Evolutionary conservation across 2,888 invertebrate genomes (phyloP).

Genomic region (Tortrix viridana): DNA sequence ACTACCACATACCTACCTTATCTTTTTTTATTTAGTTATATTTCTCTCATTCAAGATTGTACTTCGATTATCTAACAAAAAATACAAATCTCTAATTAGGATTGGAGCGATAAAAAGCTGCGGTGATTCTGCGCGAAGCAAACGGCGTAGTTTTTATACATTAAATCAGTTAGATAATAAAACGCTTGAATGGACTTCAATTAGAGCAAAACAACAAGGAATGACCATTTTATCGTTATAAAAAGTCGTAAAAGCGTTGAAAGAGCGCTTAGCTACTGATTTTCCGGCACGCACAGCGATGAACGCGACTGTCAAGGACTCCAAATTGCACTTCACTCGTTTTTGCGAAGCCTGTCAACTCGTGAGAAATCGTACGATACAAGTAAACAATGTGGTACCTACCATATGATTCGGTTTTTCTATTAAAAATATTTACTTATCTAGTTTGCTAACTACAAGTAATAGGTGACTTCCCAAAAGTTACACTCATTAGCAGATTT

Average conservation of each 20-base stretch:
- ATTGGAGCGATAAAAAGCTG: conserved; percentile 12
- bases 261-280: conserved; percentile 8
- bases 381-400: conserved; percentile 5
- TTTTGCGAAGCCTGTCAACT: conserved; percentile 33
- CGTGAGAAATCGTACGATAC: conserved; percentile 36
- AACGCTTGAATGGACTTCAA: conserved; percentile 30
- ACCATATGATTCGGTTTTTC: conserved; percentile 4
- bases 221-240: neutral
- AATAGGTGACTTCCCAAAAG: no score
- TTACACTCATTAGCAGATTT: no score
- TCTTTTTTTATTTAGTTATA: conserved; percentile 1
- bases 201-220: conserved; percentile 21
- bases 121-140: conserved; percentile 10
- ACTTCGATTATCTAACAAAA: neutral
- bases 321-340: conserved; percentile 36
- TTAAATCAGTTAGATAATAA: conserved; percentile 25
- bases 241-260: conserved; percentile 18
- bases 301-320: conserved; percentile 42
- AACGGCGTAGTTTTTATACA: conserved; percentile 16
- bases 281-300: conserved; percentile 29
- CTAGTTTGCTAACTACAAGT: neutral
- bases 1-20: neutral
- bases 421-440: neutral
- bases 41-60: neutral
- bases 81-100: conserved; percentile 2